A percentile compares a stretch with the other conserved stretches of the same genome.
Evolutionary conservation across 1,140 invertebrate genomes (phyloP).

Genomic region (Elymnias hypermnestra): DNA sequence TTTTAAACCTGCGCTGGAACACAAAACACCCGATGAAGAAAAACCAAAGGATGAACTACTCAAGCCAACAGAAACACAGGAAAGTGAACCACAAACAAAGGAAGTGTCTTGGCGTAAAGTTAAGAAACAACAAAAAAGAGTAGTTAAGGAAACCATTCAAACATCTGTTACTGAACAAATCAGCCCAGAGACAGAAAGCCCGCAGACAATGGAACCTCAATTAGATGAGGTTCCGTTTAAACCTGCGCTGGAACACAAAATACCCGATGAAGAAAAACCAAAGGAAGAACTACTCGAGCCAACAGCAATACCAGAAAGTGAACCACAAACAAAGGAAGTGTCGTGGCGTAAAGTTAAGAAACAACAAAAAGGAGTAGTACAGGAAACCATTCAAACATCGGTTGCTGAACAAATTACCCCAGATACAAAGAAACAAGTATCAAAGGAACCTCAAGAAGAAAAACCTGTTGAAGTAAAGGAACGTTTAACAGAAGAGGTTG

Average conservation of each 20-base stretch:
- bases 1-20: conserved; percentile 15
- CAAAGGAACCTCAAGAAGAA: conserved; percentile 20
- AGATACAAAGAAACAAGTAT: conserved; percentile 2
- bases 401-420: background rate
- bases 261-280: too few relatives aligned
- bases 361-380: too few relatives aligned
- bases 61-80: conserved; percentile 24
- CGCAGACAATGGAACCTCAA: too few relatives aligned
- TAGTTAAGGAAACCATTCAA: conserved; percentile 33
- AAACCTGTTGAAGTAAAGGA: too few relatives aligned
- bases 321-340: conserved; percentile 3
- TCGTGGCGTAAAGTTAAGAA: conserved; percentile 8
- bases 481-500: conserved; percentile 20
- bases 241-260: too few relatives aligned
- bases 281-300: conserved; percentile 28
- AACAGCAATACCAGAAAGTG: conserved; percentile 1
- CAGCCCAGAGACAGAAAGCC: too few relatives aligned
- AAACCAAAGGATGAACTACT: conserved; percentile 21
- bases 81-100: conserved; percentile 36
- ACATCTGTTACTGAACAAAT: background rate
- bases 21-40: conserved; percentile 14
- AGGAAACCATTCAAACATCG: background rate
- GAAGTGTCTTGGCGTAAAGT: too few relatives aligned
- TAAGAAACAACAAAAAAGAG: too few relatives aligned
- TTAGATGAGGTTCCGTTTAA: too few relatives aligned